phyloP scores from a whole-genome alignment of 2,797 vertebrate species.

The Melanotaenia pygmaea region DNA sequence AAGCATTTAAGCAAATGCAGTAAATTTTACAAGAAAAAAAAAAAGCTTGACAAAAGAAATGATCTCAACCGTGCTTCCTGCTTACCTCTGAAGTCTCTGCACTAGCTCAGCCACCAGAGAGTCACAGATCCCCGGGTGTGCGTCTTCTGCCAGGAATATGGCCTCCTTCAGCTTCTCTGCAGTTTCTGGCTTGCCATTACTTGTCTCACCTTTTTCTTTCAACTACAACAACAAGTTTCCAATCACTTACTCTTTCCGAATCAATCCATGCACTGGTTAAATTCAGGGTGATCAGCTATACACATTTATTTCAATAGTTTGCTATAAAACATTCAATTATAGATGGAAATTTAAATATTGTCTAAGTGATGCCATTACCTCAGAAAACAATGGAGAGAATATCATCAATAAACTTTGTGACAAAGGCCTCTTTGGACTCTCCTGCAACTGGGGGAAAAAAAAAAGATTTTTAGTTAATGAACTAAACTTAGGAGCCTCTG shows the following conservation, averaged over 20 bases:
- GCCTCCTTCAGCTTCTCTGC: slow-evolving; percentile 90
- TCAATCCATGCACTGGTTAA: neutral
- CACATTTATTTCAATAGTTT: neutral
- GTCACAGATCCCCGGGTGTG: slow-evolving; percentile 93
- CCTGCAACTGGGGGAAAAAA: slow-evolving; percentile 79
- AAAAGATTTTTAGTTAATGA: slow-evolving; percentile 1
- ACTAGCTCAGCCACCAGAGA: slow-evolving; percentile 92
- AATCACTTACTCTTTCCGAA: neutral
- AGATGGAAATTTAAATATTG: neutral
- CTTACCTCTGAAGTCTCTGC: slow-evolving; percentile 93
- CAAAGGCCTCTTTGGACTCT: slow-evolving; percentile 88
- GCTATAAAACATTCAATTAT: neutral
- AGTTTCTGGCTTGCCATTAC: slow-evolving; percentile 88
- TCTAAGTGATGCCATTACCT: slow-evolving; percentile 83
- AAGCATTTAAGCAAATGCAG: slow-evolving; percentile 1
- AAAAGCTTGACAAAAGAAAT: neutral
- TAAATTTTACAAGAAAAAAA: neutral
- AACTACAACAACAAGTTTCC: slow-evolving; percentile 78
- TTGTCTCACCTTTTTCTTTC: slow-evolving; percentile 88
- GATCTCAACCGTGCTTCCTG: neutral
- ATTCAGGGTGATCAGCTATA: neutral
- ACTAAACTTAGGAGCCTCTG: neutral
- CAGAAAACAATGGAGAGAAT: slow-evolving; percentile 93
- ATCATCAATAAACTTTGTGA: slow-evolving; percentile 93
- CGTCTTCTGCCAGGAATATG: slow-evolving; percentile 91